phyloP scores from a whole-genome alignment of 2,888 invertebrate genomes.

The Acleris literana region DNA sequence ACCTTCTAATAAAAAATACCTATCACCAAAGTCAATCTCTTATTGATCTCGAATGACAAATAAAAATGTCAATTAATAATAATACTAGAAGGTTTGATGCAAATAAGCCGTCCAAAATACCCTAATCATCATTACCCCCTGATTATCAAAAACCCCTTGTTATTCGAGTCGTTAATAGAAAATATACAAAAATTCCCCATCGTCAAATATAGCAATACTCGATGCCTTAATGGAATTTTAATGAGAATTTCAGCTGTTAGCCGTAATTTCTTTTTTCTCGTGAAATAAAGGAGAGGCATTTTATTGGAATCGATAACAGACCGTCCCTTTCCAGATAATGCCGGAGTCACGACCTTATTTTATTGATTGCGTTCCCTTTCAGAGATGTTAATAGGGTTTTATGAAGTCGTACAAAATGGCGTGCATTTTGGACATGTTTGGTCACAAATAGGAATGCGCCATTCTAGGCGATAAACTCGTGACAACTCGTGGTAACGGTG shows the following conservation, averaged over 20 bases:
- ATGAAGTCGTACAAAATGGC: slow-evolving; percentile 32
- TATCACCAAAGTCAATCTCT: no score
- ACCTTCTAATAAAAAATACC: no score
- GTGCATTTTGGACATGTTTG: slow-evolving; percentile 11
- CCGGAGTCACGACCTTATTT: slow-evolving; percentile 57
- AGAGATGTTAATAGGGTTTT: slow-evolving; percentile 37
- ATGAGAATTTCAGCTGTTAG: slow-evolving; percentile 70
- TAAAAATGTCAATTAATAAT: no score
- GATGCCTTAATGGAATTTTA: slow-evolving; percentile 72
- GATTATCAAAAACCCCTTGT: slow-evolving; percentile 33
- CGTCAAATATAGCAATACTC: slow-evolving; percentile 49
- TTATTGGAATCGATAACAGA: slow-evolving; percentile 64
- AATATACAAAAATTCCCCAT: slow-evolving; percentile 30
- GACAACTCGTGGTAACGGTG: no score
- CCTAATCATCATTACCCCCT: slow-evolving; percentile 23
- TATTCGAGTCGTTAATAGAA: slow-evolving; percentile 32
- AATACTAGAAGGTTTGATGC: no score
- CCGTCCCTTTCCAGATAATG: slow-evolving; percentile 55
- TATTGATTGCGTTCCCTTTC: slow-evolving; percentile 48
- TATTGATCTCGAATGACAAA: no score
- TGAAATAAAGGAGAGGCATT: slow-evolving; percentile 65
- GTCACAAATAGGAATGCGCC: no score
- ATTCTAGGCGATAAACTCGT: no score
- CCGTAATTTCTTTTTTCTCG: slow-evolving; percentile 58
- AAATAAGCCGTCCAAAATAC: slow-evolving; percentile 7